phyloP scores from a whole-genome alignment of 2,888 invertebrate species.

The Sepioteuthis lessoniana region DNA sequence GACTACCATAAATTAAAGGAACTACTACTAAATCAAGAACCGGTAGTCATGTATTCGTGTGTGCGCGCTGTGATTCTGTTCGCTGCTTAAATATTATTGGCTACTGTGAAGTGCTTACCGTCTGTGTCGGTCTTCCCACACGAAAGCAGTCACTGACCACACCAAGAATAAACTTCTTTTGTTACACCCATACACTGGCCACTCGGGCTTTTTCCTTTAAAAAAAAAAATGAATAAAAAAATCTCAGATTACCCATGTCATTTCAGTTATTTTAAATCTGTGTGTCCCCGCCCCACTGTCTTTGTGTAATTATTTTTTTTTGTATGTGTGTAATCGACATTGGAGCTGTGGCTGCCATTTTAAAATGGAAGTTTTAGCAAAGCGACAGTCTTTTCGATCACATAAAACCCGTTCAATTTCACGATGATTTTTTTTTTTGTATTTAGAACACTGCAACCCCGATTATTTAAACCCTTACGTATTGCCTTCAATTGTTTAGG shows the following conservation, averaged over 20 bases:
- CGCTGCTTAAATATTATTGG: neutral
- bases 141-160: neutral
- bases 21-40: neutral
- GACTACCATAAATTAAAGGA: slow-evolving; percentile 14
- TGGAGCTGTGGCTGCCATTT: neutral
- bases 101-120: neutral
- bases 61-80: neutral
- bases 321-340: neutral
- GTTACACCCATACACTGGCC: neutral
- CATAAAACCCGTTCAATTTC: too few species aligned
- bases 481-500: too few species aligned
- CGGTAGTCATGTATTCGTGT: neutral
- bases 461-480: too few species aligned
- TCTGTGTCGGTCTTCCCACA: neutral
- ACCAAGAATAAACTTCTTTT: neutral
- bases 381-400: neutral
- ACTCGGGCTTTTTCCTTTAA: neutral
- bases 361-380: neutral
- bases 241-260: neutral
- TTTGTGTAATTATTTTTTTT: neutral
- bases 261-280: neutral
- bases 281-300: neutral
- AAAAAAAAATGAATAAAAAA: neutral
- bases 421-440: too few species aligned
- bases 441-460: too few species aligned